Base-by-base conservation (phyloP, 2,113 vertebrate genomes). In the zebrafish (Danio rerio) region DNA sequence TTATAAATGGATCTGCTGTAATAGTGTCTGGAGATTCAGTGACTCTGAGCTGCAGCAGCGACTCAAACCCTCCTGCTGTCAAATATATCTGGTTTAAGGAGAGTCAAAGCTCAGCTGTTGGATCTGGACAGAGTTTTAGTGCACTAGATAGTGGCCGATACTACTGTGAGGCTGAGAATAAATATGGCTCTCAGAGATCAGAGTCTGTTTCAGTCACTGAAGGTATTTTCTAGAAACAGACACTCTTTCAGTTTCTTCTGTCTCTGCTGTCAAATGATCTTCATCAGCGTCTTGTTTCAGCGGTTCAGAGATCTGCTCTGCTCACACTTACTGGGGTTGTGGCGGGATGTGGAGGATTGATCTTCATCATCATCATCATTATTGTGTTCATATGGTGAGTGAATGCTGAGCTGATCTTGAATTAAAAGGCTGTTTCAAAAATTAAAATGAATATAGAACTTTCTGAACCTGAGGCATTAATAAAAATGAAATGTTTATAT, bases 101-200 rank as follows among this genome's bases (percentile, higher is more conserved):
- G 71, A 55, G 43, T 70, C 18, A 62, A 74, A 18, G 6, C 53
- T 56, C 55, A 70, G n/a, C 71, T 68, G 50, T 83, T 61, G 84
- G 84, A 76, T 79, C 62, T 40, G 81, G 70, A 80, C 69, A 83
- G 62, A 80, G 21, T 47, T 69, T 49, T 52, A 62, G 10, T 15
- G 49, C 61, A 16, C 79, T n/a, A n/a, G n/a, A n/a, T n/a, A 68
- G 45, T 43, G 81, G 77, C 59, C 50, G 11, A 20, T 86, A 80
- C 62, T 83, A 74, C 55, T 86, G 84, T 49, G 61, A 45, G 21
- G 81, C 81, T 69, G 69, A 83, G 53, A 86, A 86, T 75, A 31
- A 68, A 74, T 7, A 69, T n/a, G 81, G 84, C 13, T 56, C 0
- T 58, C 61, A 75, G 70, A 79, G 5, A 31, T 66, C 84, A 31